Evolutionary conservation across 2,888 invertebrate species (phyloP).

Genomic region (Eilema sororculum): DNA sequence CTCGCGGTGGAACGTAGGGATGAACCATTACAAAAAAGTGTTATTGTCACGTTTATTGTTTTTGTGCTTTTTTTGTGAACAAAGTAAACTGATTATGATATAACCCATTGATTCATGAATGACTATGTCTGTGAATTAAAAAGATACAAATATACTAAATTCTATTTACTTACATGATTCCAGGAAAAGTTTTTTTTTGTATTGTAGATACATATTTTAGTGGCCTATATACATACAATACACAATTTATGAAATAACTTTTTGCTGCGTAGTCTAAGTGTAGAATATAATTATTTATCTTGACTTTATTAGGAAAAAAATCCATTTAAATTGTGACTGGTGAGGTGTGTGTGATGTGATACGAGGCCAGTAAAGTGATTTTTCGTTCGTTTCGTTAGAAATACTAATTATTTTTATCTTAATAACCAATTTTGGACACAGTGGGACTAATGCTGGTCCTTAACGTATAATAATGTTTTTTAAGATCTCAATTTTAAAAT

Average conservation of each 20-base stretch:
- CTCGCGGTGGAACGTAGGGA: slow-evolving; percentile 31
- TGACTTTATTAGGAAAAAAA: background rate
- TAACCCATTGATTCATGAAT: too few relatives aligned
- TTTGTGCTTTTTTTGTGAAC: background rate
- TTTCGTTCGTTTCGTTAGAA: too few relatives aligned
- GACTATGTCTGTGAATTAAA: background rate
- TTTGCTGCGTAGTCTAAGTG: background rate
- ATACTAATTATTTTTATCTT: too few relatives aligned
- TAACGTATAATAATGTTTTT: too few relatives aligned
- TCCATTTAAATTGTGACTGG: background rate
- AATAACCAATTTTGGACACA: too few relatives aligned
- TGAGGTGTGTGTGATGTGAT: background rate
- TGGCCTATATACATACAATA: too few relatives aligned
- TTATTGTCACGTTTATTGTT: background rate
- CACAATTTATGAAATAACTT: background rate
- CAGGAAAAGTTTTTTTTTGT: background rate
- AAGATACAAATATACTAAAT: background rate
- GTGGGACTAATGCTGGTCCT: too few relatives aligned
- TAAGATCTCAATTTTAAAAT: background rate
- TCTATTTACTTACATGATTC: background rate
- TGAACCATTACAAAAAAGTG: slow-evolving; percentile 12
- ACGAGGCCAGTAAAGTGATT: background rate
- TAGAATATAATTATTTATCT: background rate
- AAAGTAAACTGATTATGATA: background rate
- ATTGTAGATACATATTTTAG: background rate